phyloP scores from a whole-genome alignment of 2,888 invertebrate genomes.

The Zaprionus bogoriensis region DNA sequence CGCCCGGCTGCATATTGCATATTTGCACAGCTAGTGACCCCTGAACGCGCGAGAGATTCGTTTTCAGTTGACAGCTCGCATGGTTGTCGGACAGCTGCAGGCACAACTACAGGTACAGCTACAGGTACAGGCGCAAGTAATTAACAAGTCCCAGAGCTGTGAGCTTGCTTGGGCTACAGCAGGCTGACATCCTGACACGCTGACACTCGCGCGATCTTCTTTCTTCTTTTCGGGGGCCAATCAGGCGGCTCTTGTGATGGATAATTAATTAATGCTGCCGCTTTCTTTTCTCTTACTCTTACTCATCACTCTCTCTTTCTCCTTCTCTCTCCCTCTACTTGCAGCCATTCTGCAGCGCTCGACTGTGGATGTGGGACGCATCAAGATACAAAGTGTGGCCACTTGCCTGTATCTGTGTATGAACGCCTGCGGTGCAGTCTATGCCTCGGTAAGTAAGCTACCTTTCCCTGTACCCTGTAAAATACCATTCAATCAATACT shows the following conservation, averaged over 20 bases:
- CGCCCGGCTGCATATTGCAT: too few species aligned
- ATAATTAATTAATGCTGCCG: constrained; percentile 64
- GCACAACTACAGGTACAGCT: too few species aligned
- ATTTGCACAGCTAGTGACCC: constrained; percentile 7
- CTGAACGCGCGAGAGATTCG: constrained; percentile 6
- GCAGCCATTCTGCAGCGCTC: constrained; percentile 88
- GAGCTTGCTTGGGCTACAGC: constrained; percentile 57
- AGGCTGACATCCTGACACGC: constrained; percentile 46
- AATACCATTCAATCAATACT: too few species aligned
- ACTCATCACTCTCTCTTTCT: not conserved
- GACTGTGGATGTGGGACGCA: constrained; percentile 89
- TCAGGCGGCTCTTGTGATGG: constrained; percentile 61
- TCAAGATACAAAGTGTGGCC: constrained; percentile 94
- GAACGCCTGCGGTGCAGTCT: constrained; percentile 93
- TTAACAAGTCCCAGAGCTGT: constrained; percentile 47
- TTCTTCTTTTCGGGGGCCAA: constrained; percentile 38
- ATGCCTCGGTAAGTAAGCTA: constrained; percentile 90
- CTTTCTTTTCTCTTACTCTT: constrained; percentile 50
- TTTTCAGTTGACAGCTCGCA: constrained; percentile 22
- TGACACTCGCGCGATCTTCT: constrained; percentile 16
- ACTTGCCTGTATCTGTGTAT: constrained; percentile 95
- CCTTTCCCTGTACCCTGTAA: too few species aligned
- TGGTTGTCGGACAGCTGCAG: constrained; percentile 53
- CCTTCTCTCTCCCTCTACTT: constrained; percentile 79
- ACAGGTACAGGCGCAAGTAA: too few species aligned